phyloP scores from a whole-genome alignment of 2,888 invertebrate genomes.

The Meliscaeva auricollis region DNA sequence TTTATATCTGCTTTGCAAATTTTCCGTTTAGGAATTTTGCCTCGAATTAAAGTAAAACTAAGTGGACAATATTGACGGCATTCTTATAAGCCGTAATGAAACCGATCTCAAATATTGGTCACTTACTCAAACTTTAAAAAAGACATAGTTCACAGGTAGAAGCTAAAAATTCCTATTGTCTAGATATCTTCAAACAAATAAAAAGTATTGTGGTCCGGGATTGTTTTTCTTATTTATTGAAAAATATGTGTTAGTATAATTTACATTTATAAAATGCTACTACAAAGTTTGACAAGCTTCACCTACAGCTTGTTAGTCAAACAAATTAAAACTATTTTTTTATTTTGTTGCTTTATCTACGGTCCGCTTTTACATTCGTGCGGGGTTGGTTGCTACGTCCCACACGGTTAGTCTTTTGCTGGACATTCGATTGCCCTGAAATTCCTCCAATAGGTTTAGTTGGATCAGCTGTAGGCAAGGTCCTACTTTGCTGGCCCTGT shows the following conservation, averaged over 20 bases:
- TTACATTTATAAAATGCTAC: slow-evolving; percentile 28
- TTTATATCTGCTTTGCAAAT: no score
- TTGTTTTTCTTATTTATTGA: neutral
- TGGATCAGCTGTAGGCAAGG: slow-evolving; percentile 45
- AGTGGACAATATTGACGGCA: no score
- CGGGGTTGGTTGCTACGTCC: slow-evolving; percentile 77
- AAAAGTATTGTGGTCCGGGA: neutral
- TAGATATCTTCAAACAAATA: no score
- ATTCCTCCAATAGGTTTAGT: slow-evolving; percentile 50
- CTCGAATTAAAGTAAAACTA: no score
- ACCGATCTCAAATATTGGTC: no score
- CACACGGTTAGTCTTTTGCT: slow-evolving; percentile 71
- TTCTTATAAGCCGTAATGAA: no score
- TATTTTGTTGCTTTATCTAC: slow-evolving; percentile 71
- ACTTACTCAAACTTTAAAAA: no score
- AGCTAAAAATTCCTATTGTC: no score
- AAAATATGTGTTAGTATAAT: neutral
- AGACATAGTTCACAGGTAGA: no score
- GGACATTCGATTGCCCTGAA: slow-evolving; percentile 43
- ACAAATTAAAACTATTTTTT: neutral
- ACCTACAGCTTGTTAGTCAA: slow-evolving; percentile 6
- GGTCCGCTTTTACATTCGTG: slow-evolving; percentile 75
- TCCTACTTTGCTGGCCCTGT: slow-evolving; percentile 55
- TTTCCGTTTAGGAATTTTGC: no score
- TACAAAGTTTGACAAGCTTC: neutral